Evolutionary conservation across 2,797 vertebrate species (phyloP).

Genomic region (Odontamblyopus rebecca): DNA sequence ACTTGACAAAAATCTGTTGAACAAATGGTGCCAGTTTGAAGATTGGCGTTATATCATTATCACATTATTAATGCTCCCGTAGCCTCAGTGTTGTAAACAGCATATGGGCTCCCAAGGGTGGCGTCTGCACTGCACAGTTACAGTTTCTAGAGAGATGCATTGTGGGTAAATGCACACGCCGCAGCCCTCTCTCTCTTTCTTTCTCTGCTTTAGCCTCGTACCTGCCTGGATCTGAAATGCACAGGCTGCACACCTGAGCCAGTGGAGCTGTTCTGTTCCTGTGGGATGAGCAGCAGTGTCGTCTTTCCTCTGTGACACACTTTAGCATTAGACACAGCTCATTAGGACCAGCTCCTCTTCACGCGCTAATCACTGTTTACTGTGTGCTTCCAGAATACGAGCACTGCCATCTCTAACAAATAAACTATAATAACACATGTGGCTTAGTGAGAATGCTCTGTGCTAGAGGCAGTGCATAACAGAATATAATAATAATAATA

Average conservation of each 20-base stretch:
- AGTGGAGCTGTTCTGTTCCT: constrained; percentile 36
- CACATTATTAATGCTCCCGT: constrained; percentile 8
- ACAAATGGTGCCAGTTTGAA: neutral
- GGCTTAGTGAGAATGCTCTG: too few species aligned
- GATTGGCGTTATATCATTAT: constrained; percentile 6
- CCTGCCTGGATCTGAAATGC: neutral
- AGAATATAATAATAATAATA: too few species aligned
- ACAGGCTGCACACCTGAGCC: constrained; percentile 42
- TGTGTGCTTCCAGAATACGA: too few species aligned
- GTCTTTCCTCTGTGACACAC: constrained; percentile 54
- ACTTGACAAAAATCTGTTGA: neutral
- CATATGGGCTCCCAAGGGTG: constrained; percentile 28
- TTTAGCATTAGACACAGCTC: constrained; percentile 49
- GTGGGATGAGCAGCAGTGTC: constrained; percentile 45
- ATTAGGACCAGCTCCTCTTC: constrained; percentile 31
- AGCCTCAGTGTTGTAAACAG: constrained; percentile 32
- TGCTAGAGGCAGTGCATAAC: too few species aligned
- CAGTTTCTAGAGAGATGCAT: constrained; percentile 22
- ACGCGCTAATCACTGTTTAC: too few species aligned
- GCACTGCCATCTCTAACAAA: too few species aligned
- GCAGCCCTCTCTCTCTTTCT: neutral
- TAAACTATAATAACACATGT: too few species aligned
- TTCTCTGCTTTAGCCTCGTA: neutral
- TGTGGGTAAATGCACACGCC: constrained; percentile 20
- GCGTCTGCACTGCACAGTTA: constrained; percentile 12